Conservation (phyloP, 2,113 vertebrate species). For the Hiodon tergisus region DNA sequence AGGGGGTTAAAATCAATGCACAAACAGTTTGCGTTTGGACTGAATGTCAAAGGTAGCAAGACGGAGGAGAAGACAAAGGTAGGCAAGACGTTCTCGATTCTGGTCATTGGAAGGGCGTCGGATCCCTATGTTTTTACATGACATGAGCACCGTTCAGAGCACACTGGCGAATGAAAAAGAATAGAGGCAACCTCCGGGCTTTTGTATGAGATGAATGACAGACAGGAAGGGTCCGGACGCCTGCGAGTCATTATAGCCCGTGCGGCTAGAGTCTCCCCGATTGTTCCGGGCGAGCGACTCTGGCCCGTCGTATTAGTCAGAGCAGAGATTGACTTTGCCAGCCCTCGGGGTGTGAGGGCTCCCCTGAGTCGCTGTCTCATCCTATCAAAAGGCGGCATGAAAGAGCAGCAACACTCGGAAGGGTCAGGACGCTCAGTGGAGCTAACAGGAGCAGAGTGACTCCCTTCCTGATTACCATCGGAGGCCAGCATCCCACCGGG, state of each 20-base stretch:
- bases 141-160: no score
- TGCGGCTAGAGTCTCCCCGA: neutral
- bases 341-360: neutral
- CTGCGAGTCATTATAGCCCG: neutral
- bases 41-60: neutral
- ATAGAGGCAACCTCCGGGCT: no score
- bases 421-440: no score
- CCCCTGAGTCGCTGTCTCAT: conserved; percentile 5
- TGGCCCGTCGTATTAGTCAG: neutral
- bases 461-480: neutral
- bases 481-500: no score
- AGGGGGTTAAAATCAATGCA: no score
- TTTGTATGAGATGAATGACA: no score
- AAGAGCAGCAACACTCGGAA: no score
- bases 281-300: neutral
- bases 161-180: no score
- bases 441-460: neutral
- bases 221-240: neutral
- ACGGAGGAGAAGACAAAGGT: neutral
- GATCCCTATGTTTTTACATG: no score
- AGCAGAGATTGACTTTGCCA: neutral
- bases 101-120: no score
- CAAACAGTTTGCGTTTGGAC: neutral
- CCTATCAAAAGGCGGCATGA: neutral
- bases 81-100: neutral